A percentile compares a stretch with the other conserved stretches of the same genome.
Conservation (phyloP, 2,113 vertebrate genomes). For the Lophura nycthemera region DNA sequence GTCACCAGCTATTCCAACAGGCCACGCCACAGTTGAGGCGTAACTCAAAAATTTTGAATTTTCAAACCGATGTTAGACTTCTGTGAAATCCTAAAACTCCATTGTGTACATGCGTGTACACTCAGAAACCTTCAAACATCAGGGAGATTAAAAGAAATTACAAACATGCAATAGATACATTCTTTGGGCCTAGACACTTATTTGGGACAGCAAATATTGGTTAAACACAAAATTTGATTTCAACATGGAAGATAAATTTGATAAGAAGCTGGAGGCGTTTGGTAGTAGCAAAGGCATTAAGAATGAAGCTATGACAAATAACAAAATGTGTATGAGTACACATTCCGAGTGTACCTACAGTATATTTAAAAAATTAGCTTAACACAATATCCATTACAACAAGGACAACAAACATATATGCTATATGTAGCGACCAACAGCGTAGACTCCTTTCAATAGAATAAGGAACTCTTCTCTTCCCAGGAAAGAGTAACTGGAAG, state of each 20-base stretch:
- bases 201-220: background rate
- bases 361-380: background rate
- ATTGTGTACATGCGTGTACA: accelerated
- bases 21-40: background rate
- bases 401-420: background rate
- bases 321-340: background rate
- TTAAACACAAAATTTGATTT: background rate
- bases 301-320: background rate
- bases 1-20: background rate
- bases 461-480: background rate
- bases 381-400: background rate
- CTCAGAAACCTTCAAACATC: background rate
- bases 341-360: background rate
- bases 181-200: background rate
- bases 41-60: background rate
- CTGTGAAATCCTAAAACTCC: background rate
- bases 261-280: accelerated
- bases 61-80: background rate
- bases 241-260: background rate
- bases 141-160: background rate
- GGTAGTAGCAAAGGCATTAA: background rate
- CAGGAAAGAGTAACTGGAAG: background rate
- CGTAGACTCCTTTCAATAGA: background rate
- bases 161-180: background rate
- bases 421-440: background rate